phyloP scores from a whole-genome alignment of 2,888 invertebrate species.

The Nineta flava region DNA sequence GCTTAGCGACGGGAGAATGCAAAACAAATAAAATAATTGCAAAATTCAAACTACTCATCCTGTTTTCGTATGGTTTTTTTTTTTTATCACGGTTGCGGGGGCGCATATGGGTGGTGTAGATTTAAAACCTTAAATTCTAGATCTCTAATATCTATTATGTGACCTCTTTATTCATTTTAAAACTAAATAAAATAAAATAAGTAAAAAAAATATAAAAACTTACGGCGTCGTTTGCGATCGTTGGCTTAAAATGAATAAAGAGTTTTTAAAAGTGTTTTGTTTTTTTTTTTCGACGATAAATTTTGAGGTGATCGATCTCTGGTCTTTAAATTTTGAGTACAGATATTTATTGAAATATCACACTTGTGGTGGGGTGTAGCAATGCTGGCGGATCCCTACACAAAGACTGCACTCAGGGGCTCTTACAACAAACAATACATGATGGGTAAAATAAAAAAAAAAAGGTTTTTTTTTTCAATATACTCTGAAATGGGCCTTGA shows the following conservation, averaged over 20 bases:
- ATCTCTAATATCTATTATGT: no score
- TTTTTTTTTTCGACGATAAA: neutral
- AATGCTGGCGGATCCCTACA: slow-evolving; percentile 26
- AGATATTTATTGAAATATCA: neutral
- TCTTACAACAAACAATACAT: slow-evolving; percentile 8
- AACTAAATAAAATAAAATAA: no score
- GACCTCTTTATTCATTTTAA: no score
- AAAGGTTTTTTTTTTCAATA: neutral
- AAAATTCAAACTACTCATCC: neutral
- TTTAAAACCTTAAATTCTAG: no score
- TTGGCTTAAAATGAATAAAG: neutral
- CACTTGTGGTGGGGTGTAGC: neutral
- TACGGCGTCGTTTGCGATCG: no score
- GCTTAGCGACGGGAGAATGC: neutral
- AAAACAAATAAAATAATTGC: neutral
- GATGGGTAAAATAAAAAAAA: neutral
- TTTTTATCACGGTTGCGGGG: no score
- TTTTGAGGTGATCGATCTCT: neutral
- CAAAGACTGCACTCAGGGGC: slow-evolving; percentile 30
- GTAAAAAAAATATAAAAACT: no score
- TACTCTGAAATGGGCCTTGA: neutral
- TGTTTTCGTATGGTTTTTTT: neutral
- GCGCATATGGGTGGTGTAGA: no score
- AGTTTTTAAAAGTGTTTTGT: no score
- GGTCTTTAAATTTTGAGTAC: neutral